Conservation (phyloP, 2,113 vertebrate genomes). For the Genyomyrus donnyi region DNA sequence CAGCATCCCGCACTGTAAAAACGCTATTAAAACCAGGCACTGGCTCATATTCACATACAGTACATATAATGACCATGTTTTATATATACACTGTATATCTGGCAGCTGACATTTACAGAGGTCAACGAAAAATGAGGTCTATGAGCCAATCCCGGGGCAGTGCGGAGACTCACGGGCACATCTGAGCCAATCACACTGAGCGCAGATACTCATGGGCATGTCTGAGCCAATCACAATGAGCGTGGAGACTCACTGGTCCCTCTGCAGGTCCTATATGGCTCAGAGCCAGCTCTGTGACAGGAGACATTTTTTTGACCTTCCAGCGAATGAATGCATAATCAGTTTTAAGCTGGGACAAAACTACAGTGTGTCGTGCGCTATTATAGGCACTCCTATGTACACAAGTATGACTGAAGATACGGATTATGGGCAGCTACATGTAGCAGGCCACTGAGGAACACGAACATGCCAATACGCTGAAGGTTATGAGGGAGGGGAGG, state of each 20-base stretch:
- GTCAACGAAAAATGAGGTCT: neutral
- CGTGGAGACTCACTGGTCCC: neutral
- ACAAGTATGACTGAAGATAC: neutral
- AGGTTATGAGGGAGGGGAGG: neutral
- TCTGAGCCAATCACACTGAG: neutral
- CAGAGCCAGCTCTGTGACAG: constrained; percentile 6
- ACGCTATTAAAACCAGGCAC: neutral
- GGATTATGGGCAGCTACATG: neutral
- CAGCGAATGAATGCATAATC: neutral
- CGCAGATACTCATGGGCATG: neutral
- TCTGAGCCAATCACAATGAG: neutral
- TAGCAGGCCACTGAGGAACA: neutral
- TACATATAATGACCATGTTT: neutral
- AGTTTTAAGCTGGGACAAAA: neutral
- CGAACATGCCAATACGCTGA: neutral
- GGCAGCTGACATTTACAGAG: neutral
- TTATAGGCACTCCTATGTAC: neutral
- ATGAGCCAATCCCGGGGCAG: neutral
- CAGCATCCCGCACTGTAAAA: neutral
- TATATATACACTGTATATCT: neutral
- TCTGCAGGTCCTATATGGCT: neutral
- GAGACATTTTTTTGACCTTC: neutral
- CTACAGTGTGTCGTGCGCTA: neutral
- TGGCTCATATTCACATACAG: neutral
- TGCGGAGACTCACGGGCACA: neutral